Evolutionary conservation across 2,797 vertebrate genomes (phyloP).

Genomic region (Thunnus albacares): DNA sequence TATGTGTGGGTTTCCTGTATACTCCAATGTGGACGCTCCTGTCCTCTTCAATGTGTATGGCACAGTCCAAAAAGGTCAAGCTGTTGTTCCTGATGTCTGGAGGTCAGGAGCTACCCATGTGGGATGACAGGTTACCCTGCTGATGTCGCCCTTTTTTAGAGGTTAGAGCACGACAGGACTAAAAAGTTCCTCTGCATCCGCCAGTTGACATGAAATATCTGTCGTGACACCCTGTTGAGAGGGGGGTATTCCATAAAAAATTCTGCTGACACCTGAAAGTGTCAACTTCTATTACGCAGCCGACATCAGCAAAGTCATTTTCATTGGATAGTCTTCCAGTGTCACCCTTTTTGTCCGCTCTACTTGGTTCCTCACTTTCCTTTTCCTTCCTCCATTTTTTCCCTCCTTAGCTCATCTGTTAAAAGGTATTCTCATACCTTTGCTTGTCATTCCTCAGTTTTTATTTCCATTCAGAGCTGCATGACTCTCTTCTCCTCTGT

Average conservation of each 20-base stretch:
- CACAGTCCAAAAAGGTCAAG: too few relatives aligned
- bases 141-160: slow-evolving; percentile 74
- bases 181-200: slow-evolving; percentile 62
- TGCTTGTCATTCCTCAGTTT: not conserved
- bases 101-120: slow-evolving; percentile 38
- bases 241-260: slow-evolving; percentile 76
- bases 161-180: slow-evolving; percentile 68
- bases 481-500: not conserved
- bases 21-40: too few relatives aligned
- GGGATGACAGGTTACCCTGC: slow-evolving; percentile 74
- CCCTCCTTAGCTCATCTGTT: not conserved
- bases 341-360: slow-evolving; percentile 39
- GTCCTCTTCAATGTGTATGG: not conserved
- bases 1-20: too few relatives aligned
- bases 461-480: not conserved
- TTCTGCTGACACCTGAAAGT: slow-evolving; percentile 78
- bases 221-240: slow-evolving; percentile 74
- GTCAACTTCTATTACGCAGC: slow-evolving; percentile 72
- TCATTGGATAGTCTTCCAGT: slow-evolving; percentile 34
- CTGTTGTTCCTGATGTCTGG: too few relatives aligned
- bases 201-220: slow-evolving; percentile 78
- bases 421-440: not conserved
- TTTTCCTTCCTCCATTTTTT: not conserved
- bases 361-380: not conserved
- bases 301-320: slow-evolving; percentile 72